Evolutionary conservation across 2,888 invertebrate species (phyloP), one percentile per base, ranked within the genome.

Genomic region (Lithophane socia): DNA sequence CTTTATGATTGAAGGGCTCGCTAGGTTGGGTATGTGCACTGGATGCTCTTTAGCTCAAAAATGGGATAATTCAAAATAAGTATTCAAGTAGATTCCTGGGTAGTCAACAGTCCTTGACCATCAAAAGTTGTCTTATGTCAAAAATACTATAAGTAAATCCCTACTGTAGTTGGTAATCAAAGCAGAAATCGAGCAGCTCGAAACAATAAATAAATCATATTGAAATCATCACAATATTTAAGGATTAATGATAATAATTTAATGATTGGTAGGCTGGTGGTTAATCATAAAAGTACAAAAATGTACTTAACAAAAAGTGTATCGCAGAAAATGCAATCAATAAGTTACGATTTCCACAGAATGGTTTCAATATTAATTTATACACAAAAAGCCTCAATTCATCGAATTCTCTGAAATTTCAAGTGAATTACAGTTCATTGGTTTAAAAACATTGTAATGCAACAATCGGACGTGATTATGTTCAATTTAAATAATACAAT

Each of bases 241-340:
- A 75, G 29, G 1, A 61, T 44, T 9, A 60, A 29, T n/a, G 2
- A 47, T 37, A 13, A n/a, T 70, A 18, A 49, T 18, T 21, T n/a
- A 58, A 24, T 58, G 1, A 76, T 58, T 24, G 16, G 42, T 13
- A 16, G 3, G 10, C 16, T n/a, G 16, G 44, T 7, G 10, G 2
- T 42, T 56, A 2, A 42, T 47, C 37, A 47, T 37, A 13, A 71
- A 77, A 37, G 12, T 61, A 29, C 10, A 47, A 44, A 56, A 73
- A 52, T 21, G 3, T n/a, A 49, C 18, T 77, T 13, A 54, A 16
- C 18, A 21, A 44, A 52, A 56, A 29, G 16, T 21, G 44, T 21
- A 65, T 49, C 13, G 24, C n/a, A 64, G 49, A 58, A 63, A 79
- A 79, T 44, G 7, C 10, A 16, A 79, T 80, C 12, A 65, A 44